Percentiles rank a stretch among this genome's conserved stretches.
Evolutionary conservation across 2,797 vertebrate species (phyloP).

Genomic region (Tokudaia muenninki): DNA sequence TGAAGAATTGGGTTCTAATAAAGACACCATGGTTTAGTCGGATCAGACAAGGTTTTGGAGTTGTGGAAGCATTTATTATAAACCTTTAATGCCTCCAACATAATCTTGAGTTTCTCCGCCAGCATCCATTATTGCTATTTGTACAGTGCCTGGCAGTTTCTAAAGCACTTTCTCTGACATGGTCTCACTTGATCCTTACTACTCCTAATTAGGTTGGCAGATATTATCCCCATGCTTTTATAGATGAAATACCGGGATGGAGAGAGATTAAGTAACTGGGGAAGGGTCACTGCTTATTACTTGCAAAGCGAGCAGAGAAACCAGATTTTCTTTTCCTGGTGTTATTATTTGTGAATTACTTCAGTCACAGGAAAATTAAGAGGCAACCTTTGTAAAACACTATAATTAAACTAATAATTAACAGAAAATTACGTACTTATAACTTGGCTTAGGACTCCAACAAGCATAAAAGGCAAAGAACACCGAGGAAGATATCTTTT

Average conservation of each 20-base stretch:
- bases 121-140: conserved; percentile 50
- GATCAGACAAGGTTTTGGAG: conserved; percentile 60
- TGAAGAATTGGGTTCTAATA: conserved; percentile 29
- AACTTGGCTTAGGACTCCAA: not conserved
- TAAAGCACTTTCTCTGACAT: conserved; percentile 63
- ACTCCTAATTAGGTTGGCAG: conserved; percentile 73
- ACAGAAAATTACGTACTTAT: not conserved
- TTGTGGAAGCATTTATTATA: conserved; percentile 56
- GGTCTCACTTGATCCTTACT: conserved; percentile 68
- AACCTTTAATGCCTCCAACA: conserved; percentile 67
- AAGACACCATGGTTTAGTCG: conserved; percentile 53
- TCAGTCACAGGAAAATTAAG: conserved; percentile 37
- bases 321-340: not conserved
- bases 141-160: conserved; percentile 54
- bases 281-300: not conserved
- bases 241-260: not conserved
- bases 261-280: not conserved
- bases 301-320: conserved; percentile 22
- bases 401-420: conserved; percentile 60
- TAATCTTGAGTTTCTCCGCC: conserved; percentile 62
- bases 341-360: conserved; percentile 34
- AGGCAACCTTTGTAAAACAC: conserved; percentile 34
- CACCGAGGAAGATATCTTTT: not conserved
- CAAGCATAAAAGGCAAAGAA: not conserved
- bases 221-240: conserved; percentile 43